phyloP scores from a whole-genome alignment of 1,140 invertebrate species.

The Eupeodes corollae region DNA sequence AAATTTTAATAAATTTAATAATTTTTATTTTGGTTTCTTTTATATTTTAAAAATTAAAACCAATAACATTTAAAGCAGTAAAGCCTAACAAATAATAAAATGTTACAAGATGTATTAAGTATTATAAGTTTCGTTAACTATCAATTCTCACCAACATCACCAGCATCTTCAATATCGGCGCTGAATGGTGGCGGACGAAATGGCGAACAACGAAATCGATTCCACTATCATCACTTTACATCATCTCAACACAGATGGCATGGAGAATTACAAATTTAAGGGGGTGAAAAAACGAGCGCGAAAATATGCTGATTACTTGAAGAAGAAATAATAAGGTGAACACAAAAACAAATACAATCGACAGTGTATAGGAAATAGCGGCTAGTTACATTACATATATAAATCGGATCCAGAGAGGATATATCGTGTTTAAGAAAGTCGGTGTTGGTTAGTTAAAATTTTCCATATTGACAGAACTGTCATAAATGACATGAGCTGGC shows the following conservation, averaged over 20 bases:
- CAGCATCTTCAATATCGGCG: slow-evolving; percentile 12
- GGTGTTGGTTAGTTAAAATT: not conserved
- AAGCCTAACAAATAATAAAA: no score
- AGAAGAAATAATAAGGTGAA: slow-evolving; percentile 24
- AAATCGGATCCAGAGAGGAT: not conserved
- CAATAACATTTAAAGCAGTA: no score
- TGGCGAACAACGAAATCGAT: slow-evolving; percentile 2
- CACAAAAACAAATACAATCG: not conserved
- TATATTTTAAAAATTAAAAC: no score
- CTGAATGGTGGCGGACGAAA: not conserved
- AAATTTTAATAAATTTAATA: no score
- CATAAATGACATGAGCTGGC: slow-evolving; percentile 2
- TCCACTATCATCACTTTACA: slow-evolving; percentile 10
- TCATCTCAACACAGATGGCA: not conserved
- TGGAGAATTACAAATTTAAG: slow-evolving; percentile 24
- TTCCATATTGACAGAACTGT: not conserved
- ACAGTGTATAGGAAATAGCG: not conserved
- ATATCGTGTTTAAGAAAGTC: not conserved
- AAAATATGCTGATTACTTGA: slow-evolving; percentile 34
- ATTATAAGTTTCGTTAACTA: no score
- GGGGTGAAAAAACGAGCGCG: slow-evolving; percentile 34
- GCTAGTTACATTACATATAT: not conserved
- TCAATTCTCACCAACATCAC: slow-evolving; percentile 11
- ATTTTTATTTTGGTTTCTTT: no score
- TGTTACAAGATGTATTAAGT: no score